Evolutionary conservation across 1,140 invertebrate species (phyloP).

Genomic region (Periplaneta americana): DNA sequence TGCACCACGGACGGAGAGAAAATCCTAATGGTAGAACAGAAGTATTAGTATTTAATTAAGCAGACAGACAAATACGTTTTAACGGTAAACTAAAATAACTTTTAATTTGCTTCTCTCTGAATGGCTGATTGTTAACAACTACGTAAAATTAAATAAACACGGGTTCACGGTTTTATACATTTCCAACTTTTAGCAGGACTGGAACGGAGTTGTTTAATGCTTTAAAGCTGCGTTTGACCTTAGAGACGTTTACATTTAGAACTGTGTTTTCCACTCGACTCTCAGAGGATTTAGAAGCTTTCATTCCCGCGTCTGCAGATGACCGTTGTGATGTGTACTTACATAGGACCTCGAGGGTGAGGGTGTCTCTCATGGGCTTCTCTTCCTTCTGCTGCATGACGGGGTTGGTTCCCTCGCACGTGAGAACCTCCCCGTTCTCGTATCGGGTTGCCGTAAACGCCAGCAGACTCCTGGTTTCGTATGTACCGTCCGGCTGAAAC

Average conservation of each 20-base stretch:
- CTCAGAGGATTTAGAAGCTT: background rate
- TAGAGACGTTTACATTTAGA: background rate
- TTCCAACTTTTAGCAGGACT: too few species aligned
- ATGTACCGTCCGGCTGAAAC: conserved; percentile 65
- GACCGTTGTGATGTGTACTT: conserved; percentile 45
- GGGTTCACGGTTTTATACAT: too few species aligned
- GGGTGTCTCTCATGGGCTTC: conserved; percentile 59
- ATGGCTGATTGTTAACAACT: too few species aligned
- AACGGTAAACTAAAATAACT: too few species aligned
- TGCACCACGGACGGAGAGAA: too few species aligned
- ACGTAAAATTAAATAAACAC: too few species aligned
- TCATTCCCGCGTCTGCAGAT: background rate
- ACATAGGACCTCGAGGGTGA: conserved; percentile 76
- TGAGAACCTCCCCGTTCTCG: conserved; percentile 72
- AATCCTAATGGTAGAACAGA: too few species aligned
- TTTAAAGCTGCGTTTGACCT: too few species aligned
- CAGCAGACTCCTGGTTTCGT: conserved; percentile 67
- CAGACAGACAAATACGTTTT: too few species aligned
- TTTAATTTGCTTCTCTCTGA: too few species aligned
- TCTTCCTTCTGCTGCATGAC: conserved; percentile 66
- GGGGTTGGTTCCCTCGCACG: conserved; percentile 74
- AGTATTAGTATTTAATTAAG: too few species aligned
- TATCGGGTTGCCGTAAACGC: conserved; percentile 72
- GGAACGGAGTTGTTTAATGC: too few species aligned
- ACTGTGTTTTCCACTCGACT: background rate